Base-by-base conservation (phyloP, 2,888 invertebrate genomes). In the Synergus umbraculus region DNA sequence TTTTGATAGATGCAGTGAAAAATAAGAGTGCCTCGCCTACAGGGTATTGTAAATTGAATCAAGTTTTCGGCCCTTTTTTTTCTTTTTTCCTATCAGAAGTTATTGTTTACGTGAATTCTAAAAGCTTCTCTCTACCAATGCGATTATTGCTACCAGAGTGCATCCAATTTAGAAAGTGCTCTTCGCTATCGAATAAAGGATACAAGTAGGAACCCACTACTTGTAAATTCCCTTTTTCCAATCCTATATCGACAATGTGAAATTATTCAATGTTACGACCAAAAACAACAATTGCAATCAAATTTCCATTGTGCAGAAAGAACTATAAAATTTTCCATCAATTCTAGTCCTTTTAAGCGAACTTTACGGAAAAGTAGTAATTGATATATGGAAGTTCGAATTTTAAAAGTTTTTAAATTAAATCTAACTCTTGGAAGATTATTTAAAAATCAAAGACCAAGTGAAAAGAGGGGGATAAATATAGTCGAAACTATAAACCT, bases 101-200 rank as follows among this genome's bases (percentile, higher is more conserved):
- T 58, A 73, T 73, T 73, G 73, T 58, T 73, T 58, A 58, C 73
- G 73, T 18, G 73, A 73, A 73, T 58, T 58, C 54, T 73, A n/a
- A 73, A 73, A 73, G 73, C 73, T 73, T 54, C 41, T 18, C 41
- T 49, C 37, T 37, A 54, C 73, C 73, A 73, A 41, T 54, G 37
- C 37, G n/a, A 73, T 37, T 73, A 12, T n/a, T 49, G 54, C 73
- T 73, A 37, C 73, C 37, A 73, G 54, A 73, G 73, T 58, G 73
- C 73, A 73, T 73, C 73, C 73, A 73, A 73, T 73, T 73, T 73
- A 54, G 73, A 73, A 73, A 73, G 73, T 73, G 73, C 73, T 54
- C 54, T 73, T 73, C 54, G 54, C 73, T 54, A 41, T 73, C 54
- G 37, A 73, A 73, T 18, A 54, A 41, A n/a, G 54, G n/a, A 73